A percentile compares a stretch with the other conserved stretches of the same genome.
phyloP scores from a whole-genome alignment of 2,113 vertebrate species.

The Oophaga pumilio region DNA sequence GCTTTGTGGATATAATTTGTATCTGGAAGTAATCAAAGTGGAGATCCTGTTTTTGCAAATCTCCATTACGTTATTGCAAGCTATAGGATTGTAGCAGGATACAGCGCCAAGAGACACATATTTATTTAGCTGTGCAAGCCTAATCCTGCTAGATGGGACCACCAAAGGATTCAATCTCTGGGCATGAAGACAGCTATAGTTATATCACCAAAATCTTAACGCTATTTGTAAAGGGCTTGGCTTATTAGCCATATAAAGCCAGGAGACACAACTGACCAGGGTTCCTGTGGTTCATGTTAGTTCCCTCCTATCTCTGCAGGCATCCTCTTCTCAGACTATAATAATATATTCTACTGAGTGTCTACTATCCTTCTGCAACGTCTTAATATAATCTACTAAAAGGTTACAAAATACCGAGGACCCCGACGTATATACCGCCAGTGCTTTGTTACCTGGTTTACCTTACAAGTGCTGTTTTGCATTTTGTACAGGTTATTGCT shows the following conservation, averaged over 20 bases:
- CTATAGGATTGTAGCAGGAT: slow-evolving; percentile 32
- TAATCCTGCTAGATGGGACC: slow-evolving; percentile 21
- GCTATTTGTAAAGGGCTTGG: not conserved
- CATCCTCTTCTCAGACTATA: too few relatives aligned
- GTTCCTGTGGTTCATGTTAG: not conserved
- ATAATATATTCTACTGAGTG: too few relatives aligned
- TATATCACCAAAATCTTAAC: not conserved
- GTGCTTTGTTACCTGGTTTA: too few relatives aligned
- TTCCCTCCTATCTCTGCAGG: not conserved
- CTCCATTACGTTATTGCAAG: slow-evolving; percentile 1
- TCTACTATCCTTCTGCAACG: too few relatives aligned
- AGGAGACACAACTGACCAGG: not conserved
- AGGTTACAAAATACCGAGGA: too few relatives aligned
- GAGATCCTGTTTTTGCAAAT: slow-evolving; percentile 29
- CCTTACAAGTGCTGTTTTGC: too few relatives aligned
- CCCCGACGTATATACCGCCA: too few relatives aligned
- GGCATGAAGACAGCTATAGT: not conserved
- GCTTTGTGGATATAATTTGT: slow-evolving; percentile 6
- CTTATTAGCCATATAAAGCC: not conserved
- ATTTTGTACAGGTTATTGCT: too few relatives aligned
- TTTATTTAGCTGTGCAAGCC: slow-evolving; percentile 34
- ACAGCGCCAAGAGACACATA: slow-evolving; percentile 33
- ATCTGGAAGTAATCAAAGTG: slow-evolving; percentile 46
- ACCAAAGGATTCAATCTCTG: slow-evolving; percentile 30
- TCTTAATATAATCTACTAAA: too few relatives aligned